These are phyloP conservation scores for Apeira syringaria DNA, from an alignment of 2,888 invertebrate genomes.

Conservation along the genomic window DNA sequence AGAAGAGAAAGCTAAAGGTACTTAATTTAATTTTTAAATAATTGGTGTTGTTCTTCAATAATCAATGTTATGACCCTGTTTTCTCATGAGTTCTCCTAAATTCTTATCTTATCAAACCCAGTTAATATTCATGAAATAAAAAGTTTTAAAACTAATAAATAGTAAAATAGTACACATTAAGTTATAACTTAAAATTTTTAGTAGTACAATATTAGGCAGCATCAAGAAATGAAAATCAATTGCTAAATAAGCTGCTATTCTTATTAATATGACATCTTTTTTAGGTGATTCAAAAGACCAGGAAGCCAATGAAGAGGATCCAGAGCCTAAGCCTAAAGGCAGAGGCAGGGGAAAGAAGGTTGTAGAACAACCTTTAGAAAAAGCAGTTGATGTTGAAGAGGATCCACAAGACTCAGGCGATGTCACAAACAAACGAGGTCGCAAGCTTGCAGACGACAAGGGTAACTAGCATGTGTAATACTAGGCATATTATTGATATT, in stretches of 20 bases:
- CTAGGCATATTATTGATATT: slow-evolving; percentile 43
- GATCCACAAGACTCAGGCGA: slow-evolving; percentile 59
- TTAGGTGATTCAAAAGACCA: slow-evolving; percentile 56
- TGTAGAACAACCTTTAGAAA: slow-evolving; percentile 34
- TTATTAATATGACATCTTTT: too few species aligned
- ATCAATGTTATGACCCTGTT: too few species aligned
- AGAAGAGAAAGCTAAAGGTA: slow-evolving; percentile 61
- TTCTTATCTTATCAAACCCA: too few species aligned
- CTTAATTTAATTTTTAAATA: slow-evolving; percentile 4
- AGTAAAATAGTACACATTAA: too few species aligned
- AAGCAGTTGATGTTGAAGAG: slow-evolving; percentile 37
- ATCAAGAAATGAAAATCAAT: too few species aligned
- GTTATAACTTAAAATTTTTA: too few species aligned
- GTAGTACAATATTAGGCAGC: too few species aligned
- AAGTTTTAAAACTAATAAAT: too few species aligned
- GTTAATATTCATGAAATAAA: too few species aligned
- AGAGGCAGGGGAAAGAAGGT: slow-evolving; percentile 63
- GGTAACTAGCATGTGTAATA: slow-evolving; percentile 70
- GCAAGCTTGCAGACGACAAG: slow-evolving; percentile 69
- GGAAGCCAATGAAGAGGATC: slow-evolving; percentile 49
- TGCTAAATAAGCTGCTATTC: too few species aligned
- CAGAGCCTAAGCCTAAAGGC: slow-evolving; percentile 63
- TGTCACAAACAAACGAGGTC: slow-evolving; percentile 60
- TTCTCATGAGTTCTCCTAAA: too few species aligned
- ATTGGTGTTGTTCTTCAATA: too few species aligned